A percentile compares a stretch with the other conserved stretches of the same genome.
Conservation (phyloP, 2,888 invertebrate species). For the Caenorhabditis zanzibari region DNA sequence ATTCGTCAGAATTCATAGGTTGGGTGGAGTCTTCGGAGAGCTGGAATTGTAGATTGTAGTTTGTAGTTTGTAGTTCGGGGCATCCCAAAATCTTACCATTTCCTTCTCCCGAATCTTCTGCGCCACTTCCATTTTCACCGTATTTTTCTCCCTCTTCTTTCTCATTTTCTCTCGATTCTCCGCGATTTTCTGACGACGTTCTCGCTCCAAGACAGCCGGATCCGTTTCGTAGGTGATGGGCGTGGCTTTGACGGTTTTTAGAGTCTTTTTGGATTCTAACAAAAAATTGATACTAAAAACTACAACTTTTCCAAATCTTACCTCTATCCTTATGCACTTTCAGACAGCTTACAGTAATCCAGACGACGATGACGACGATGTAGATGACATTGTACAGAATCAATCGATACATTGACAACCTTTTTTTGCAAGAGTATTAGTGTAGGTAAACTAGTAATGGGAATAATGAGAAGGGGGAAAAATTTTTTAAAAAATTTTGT, state of each 20-base stretch:
- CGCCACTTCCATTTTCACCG: background rate
- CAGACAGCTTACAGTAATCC: background rate
- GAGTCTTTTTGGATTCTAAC: conserved; percentile 13
- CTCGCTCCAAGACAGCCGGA: conserved; percentile 10
- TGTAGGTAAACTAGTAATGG: background rate
- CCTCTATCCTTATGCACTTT: background rate
- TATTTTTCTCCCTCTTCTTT: conserved; percentile 27
- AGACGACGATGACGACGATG: background rate
- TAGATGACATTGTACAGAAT: conserved; percentile 37
- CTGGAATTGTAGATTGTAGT: background rate
- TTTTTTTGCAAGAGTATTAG: conserved; percentile 12
- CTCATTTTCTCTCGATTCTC: conserved; percentile 32
- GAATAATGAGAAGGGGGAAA: no score
- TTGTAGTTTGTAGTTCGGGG: background rate
- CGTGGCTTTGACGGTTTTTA: conserved; percentile 1
- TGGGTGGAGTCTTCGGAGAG: conserved; percentile 35
- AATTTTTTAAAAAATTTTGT: no score
- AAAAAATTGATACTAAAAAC: background rate
- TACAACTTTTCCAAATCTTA: background rate
- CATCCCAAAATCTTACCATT: no score
- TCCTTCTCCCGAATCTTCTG: background rate
- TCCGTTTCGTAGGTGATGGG: conserved; percentile 44
- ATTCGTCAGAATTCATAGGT: conserved; percentile 9
- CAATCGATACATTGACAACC: conserved; percentile 31
- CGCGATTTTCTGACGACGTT: conserved; percentile 4